Conservation (phyloP, 2,113 vertebrate genomes). For the Phaetusa simplex region DNA sequence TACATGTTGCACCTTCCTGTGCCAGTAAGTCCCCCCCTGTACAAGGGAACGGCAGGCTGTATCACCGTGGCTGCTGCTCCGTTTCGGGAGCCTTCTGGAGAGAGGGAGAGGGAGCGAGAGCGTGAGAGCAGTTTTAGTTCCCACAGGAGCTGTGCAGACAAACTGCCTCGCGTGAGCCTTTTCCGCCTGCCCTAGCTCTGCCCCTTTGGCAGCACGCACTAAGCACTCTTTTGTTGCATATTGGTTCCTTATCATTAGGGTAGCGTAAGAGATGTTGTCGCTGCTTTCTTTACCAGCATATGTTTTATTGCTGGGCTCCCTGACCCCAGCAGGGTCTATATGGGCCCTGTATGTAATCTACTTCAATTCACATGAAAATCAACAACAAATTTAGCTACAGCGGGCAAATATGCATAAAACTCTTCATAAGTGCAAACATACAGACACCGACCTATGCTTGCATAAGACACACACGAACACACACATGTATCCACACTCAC, state of each 20-base stretch:
- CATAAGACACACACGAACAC: not conserved
- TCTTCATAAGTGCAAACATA: not conserved
- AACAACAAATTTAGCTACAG: not conserved
- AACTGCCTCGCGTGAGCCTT: not conserved
- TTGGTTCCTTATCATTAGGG: fast-evolving
- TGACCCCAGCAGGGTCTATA: not conserved
- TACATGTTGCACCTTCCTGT: not conserved
- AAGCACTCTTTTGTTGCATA: fast-evolving
- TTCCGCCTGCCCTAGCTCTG: not conserved
- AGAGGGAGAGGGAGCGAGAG: not conserved
- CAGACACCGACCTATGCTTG: not conserved
- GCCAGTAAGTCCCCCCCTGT: not conserved
- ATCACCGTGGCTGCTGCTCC: not conserved
- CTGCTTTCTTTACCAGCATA: not conserved
- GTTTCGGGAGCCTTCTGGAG: not conserved
- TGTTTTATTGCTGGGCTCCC: not conserved
- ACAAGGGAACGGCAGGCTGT: not conserved
- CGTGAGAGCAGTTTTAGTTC: not conserved
- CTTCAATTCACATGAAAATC: not conserved
- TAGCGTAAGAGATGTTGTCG: fast-evolving
- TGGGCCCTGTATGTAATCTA: not conserved
- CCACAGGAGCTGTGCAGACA: not conserved
- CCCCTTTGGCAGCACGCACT: not conserved
- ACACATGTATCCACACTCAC: not conserved
- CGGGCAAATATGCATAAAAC: not conserved